These are phyloP conservation scores for Eulemur albifrons DNA, from an alignment of 2,797 vertebrate species.

Conservation along the genomic window DNA sequence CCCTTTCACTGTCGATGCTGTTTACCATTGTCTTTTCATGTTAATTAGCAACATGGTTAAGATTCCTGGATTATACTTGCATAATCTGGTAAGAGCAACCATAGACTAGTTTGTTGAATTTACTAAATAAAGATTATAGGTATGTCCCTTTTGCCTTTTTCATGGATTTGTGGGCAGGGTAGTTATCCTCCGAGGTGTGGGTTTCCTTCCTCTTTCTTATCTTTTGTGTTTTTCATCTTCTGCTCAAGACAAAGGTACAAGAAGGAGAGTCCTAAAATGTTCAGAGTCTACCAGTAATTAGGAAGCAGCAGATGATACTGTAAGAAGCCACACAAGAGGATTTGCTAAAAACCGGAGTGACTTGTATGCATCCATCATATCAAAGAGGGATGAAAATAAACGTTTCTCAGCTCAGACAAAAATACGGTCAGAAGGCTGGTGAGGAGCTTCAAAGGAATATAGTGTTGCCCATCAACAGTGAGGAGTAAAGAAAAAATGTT, in stretches of 20 bases:
- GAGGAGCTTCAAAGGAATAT: background rate
- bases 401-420: background rate
- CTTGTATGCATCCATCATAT: background rate
- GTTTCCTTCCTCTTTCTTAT: background rate
- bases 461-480: background rate
- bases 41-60: slow-evolving; percentile 14
- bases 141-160: background rate
- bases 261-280: background rate
- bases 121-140: background rate
- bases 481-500: background rate
- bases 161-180: background rate
- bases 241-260: background rate
- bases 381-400: background rate
- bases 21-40: background rate
- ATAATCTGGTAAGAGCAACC: background rate
- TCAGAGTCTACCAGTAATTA: background rate
- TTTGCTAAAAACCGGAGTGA: background rate
- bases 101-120: background rate
- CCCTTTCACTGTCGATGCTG: background rate
- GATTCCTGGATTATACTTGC: slow-evolving; percentile 30
- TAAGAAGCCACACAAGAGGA: background rate
- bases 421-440: background rate
- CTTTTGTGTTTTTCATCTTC: background rate
- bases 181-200: background rate
- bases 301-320: background rate